These are phyloP conservation scores for Spea bombifrons DNA, from an alignment of 2,113 vertebrate genomes.

Conservation along the genomic window DNA sequence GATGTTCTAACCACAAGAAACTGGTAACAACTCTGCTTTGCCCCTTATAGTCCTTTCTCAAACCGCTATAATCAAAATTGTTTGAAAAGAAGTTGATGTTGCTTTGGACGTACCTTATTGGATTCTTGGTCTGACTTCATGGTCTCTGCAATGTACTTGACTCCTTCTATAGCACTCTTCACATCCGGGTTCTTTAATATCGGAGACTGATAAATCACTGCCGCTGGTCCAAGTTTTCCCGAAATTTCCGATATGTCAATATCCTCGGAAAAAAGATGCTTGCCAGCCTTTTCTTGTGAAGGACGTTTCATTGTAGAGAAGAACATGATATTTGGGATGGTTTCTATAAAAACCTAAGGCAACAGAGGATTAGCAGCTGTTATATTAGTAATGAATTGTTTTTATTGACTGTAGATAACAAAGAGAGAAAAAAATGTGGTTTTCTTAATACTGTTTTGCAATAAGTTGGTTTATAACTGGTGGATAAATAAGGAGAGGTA, in stretches of 20 bases:
- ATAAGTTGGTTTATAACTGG: too few species aligned
- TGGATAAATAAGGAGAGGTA: too few species aligned
- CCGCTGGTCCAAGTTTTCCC: slow-evolving; percentile 80
- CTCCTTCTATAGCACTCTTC: slow-evolving; percentile 89
- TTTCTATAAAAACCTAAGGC: slow-evolving; percentile 90
- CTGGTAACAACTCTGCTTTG: too few species aligned
- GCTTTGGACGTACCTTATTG: slow-evolving; percentile 76
- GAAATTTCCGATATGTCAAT: slow-evolving; percentile 97
- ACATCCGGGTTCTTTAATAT: slow-evolving; percentile 91
- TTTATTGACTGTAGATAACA: too few species aligned
- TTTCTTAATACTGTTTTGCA: too few species aligned
- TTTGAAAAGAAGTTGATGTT: neutral
- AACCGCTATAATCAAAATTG: too few species aligned
- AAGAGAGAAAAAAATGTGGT: too few species aligned
- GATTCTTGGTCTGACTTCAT: slow-evolving; percentile 96
- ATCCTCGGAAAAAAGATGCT: slow-evolving; percentile 78
- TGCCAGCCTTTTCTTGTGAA: slow-evolving; percentile 81
- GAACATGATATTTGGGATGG: slow-evolving; percentile 96
- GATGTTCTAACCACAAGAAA: too few species aligned
- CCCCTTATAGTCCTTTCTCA: too few species aligned
- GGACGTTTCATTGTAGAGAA: slow-evolving; percentile 98
- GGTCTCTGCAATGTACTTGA: slow-evolving; percentile 96
- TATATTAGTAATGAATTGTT: too few species aligned
- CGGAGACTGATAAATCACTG: slow-evolving; percentile 82
- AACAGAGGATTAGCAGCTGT: slow-evolving; percentile 22